phyloP scores from a whole-genome alignment of 2,888 invertebrate species.

The Stenolophus ochropezus region DNA sequence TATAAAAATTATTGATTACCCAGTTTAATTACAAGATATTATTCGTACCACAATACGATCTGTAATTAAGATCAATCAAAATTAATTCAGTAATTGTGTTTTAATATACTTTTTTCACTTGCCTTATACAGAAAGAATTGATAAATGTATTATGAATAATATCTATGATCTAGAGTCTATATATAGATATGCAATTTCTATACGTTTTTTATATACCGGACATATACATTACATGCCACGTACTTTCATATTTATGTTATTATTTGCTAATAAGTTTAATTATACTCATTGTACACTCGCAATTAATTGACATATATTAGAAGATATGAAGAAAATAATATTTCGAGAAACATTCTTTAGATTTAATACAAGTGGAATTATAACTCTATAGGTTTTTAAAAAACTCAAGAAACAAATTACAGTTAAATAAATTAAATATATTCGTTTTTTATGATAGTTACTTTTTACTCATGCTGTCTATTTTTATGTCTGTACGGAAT shows the following conservation, averaged over 20 bases:
- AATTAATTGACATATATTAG: not conserved
- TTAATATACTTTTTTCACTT: not conserved
- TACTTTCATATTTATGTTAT: not conserved
- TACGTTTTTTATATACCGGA: not conserved
- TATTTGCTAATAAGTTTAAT: not conserved
- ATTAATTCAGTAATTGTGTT: not conserved
- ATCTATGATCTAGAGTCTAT: not conserved
- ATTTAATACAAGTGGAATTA: too few species aligned
- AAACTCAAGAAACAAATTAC: too few species aligned
- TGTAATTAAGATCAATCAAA: conserved; percentile 24
- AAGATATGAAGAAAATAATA: not conserved
- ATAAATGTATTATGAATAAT: not conserved
- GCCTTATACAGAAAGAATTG: not conserved
- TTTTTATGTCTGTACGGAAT: too few species aligned
- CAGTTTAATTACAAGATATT: not conserved
- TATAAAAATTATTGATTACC: not conserved
- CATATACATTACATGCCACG: not conserved
- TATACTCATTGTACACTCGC: not conserved
- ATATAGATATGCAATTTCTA: not conserved
- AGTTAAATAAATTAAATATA: too few species aligned
- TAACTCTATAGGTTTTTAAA: too few species aligned
- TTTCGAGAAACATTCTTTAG: not conserved
- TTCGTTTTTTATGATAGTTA: too few species aligned
- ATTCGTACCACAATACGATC: not conserved
- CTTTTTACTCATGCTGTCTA: too few species aligned